phyloP scores from a whole-genome alignment of 2,113 vertebrate species.

The Tichodroma muraria region DNA sequence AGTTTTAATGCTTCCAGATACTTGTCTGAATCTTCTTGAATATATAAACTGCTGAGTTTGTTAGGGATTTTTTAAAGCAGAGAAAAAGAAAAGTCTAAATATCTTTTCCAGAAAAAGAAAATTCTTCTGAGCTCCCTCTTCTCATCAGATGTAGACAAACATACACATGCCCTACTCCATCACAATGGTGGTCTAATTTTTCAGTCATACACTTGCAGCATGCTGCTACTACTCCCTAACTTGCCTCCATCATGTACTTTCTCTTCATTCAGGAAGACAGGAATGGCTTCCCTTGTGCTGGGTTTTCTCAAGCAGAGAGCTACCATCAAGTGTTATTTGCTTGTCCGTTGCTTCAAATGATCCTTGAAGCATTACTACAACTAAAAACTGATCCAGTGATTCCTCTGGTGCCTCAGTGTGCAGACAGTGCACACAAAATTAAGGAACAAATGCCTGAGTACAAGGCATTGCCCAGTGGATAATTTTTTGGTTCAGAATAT shows the following conservation, averaged over 20 bases:
- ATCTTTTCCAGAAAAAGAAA: not conserved
- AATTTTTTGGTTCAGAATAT: not conserved
- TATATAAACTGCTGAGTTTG: not conserved
- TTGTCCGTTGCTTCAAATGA: not conserved
- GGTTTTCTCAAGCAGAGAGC: not conserved
- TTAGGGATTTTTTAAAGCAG: not conserved
- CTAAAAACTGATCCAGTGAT: not conserved
- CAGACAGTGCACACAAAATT: not conserved
- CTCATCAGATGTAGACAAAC: not conserved
- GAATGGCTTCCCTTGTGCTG: not conserved
- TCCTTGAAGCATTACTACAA: not conserved
- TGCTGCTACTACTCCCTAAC: not conserved
- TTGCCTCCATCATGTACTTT: not conserved
- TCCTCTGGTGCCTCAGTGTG: not conserved
- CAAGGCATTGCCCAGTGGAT: not conserved
- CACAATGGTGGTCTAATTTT: not conserved
- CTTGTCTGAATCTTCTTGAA: not conserved
- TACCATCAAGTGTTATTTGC: not conserved
- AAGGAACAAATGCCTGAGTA: not conserved
- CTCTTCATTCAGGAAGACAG: not conserved
- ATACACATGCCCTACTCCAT: not conserved
- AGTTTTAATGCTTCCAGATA: not conserved
- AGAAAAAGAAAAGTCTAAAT: not conserved
- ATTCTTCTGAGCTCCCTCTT: not conserved
- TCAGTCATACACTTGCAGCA: not conserved